A percentile compares a stretch with the other conserved stretches of the same genome.
These are phyloP conservation scores for Geotria australis DNA, from an alignment of 2,797 vertebrate genomes.

Conservation along the genomic window DNA sequence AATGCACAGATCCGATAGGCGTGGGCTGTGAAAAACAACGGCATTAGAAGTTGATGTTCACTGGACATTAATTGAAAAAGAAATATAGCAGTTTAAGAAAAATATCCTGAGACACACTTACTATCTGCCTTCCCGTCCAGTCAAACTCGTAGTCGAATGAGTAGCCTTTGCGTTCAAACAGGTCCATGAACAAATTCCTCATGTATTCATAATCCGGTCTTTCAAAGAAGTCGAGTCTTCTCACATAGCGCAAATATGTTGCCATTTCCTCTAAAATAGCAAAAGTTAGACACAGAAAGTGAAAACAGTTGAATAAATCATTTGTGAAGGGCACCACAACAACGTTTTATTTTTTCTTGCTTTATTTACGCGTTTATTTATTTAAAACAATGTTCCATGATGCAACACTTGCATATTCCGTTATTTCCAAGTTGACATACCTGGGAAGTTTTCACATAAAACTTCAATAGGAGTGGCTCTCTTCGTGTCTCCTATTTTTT, in stretches of 20 bases:
- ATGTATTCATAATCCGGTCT: constrained; percentile 93
- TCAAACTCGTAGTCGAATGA: constrained; percentile 87
- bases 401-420: not conserved
- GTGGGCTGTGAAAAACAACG: constrained; percentile 35
- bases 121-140: constrained; percentile 91
- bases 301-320: not conserved
- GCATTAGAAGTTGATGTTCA: not conserved
- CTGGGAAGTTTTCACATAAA: constrained; percentile 97
- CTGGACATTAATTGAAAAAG: not conserved
- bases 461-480: constrained; percentile 88
- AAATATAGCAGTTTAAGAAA: not conserved
- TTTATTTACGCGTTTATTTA: not conserved
- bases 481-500: constrained; percentile 96
- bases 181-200: constrained; percentile 70
- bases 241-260: constrained; percentile 77
- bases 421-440: constrained; percentile 10
- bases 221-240: constrained; percentile 88
- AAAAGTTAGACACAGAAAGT: constrained; percentile 2
- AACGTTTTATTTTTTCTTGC: not conserved
- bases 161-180: constrained; percentile 89
- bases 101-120: constrained; percentile 17
- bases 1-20: constrained; percentile 64
- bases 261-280: constrained; percentile 69
- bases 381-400: not conserved
- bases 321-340: not conserved